Base-by-base conservation (phyloP, 1,140 invertebrate genomes). In the Fopius arisanus region DNA sequence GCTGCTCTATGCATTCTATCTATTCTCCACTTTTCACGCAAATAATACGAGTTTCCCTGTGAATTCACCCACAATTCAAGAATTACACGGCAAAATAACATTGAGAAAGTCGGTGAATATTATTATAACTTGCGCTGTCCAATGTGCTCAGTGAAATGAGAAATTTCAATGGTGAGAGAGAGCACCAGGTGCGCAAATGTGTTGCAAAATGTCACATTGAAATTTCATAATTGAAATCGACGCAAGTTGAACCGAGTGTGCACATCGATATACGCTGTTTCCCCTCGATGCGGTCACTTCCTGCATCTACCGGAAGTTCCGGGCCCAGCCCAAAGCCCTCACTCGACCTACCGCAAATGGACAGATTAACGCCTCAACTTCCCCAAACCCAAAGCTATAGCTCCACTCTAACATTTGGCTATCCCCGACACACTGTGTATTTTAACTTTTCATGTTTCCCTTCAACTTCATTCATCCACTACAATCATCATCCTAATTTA, bases 221-320 rank as follows among this genome's bases (percentile, higher is more conserved):
- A 65, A 65, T 65, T 65, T 31, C 29, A 19, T 65, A 65, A 65
- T 65, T 65, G 29, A 26, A 29, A 65, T 65, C 29, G 62, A 65
- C 29, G 29, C 62, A 65, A 65, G 5, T 29, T 33, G 29, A 65
- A 29, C 21, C n/a, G 28, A 0, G 29, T 19, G 14, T 9, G 62
- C 7, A 29, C 62, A 16, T 65, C 28, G 29, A 65, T 65, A 29
- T 33, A 31, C 14, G 33, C 29, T 26, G 66, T 48, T 43, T 67
- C 37, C 63, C 33, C 10, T 41, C 31, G 66, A 37, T 37, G 19
- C 26, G 14, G 33, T 66, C 63, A 67, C 41, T 67, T 65, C 62
- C 62, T 16, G 26, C 29, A 48, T 67, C 16, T 37, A 67, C 66
- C 21, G 66, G 66, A 48, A 67, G 41, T 67, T 67, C 33, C 33